Evolutionary conservation across 2,113 vertebrate species (phyloP).

Genomic region (Gavia stellata): DNA sequence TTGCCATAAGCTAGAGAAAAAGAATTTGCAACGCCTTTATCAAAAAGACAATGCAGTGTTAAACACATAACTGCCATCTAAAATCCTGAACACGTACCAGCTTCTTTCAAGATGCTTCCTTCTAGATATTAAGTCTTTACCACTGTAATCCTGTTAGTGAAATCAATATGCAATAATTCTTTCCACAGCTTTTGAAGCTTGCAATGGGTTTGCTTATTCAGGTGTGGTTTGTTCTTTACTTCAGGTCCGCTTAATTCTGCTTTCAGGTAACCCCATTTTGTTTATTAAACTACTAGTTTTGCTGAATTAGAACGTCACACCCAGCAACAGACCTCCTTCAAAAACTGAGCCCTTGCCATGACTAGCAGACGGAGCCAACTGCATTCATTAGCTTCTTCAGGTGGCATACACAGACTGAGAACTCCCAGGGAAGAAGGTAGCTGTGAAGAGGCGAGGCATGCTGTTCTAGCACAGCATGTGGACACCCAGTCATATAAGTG

Average conservation of each 20-base stretch:
- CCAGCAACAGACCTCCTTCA: neutral
- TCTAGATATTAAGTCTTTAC: neutral
- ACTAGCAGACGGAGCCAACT: neutral
- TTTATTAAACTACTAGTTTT: neutral
- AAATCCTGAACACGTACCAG: neutral
- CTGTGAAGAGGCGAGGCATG: accelerated
- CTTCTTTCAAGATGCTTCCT: neutral
- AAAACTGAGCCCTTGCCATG: neutral
- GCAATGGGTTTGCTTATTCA: neutral
- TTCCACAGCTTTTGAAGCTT: neutral
- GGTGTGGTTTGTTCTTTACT: neutral
- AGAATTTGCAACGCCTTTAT: neutral
- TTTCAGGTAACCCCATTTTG: neutral
- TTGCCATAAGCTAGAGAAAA: neutral
- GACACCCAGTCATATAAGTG: accelerated
- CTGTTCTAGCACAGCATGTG: neutral
- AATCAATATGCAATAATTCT: neutral
- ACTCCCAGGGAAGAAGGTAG: neutral
- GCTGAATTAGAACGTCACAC: neutral
- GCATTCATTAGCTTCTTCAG: neutral
- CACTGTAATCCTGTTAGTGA: neutral
- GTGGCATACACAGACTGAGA: neutral
- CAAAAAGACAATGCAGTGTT: neutral
- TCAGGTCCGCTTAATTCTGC: neutral
- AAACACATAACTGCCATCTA: neutral